phyloP scores from a whole-genome alignment of 2,797 vertebrate genomes.

The Hipposideros larvatus region DNA sequence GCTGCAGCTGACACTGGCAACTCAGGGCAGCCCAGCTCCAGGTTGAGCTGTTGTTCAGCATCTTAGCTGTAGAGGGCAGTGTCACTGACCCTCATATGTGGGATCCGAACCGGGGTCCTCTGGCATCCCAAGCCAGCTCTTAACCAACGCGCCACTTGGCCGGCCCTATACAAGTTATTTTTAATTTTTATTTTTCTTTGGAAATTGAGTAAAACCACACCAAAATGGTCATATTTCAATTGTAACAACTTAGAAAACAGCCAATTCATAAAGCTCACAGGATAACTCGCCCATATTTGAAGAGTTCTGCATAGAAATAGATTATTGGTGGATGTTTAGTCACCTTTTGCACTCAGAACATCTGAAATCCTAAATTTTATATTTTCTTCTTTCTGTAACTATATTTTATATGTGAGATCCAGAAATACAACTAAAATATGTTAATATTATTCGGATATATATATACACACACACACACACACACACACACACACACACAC shows the following conservation, averaged over 20 bases:
- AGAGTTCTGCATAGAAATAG: not conserved
- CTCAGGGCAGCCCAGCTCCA: no score
- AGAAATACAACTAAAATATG: not conserved
- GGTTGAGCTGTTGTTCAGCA: no score
- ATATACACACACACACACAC: not conserved
- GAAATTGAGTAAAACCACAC: not conserved
- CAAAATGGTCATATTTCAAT: not conserved
- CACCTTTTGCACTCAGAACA: not conserved
- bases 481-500: no score
- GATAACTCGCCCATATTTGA: not conserved
- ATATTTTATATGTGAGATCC: not conserved
- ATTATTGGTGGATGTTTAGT: not conserved
- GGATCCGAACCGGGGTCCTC: no score
- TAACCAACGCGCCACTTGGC: no score
- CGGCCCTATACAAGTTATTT: not conserved
- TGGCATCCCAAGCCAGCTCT: no score
- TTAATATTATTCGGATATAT: not conserved
- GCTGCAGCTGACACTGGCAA: no score
- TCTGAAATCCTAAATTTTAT: constrained; percentile 17
- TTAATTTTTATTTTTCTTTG: constrained; percentile 5
- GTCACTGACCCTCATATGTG: no score
- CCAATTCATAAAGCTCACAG: not conserved
- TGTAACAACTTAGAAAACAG: not conserved
- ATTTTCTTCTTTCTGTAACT: not conserved
- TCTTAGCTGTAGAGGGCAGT: no score